Percentiles rank a stretch among this genome's conserved stretches.
Conservation (phyloP, 2,888 invertebrate species). For the Seira sanloemensis region DNA sequence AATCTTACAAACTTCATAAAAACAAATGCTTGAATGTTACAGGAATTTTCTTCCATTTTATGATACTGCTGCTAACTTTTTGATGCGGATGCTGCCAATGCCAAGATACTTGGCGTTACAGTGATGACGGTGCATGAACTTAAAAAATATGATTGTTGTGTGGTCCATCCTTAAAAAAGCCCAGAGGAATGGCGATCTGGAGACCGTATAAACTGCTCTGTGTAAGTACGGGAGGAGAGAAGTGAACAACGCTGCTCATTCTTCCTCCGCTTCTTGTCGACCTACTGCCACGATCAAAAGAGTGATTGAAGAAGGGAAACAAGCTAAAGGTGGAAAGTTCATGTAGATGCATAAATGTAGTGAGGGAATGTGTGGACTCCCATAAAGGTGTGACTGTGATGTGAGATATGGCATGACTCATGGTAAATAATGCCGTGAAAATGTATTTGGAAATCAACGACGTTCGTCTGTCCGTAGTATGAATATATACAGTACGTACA, state of each 20-base stretch:
- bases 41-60: neutral
- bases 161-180: neutral
- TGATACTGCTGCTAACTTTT: neutral
- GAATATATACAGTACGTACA: too few species aligned
- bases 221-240: neutral
- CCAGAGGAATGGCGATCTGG: neutral
- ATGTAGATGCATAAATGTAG: neutral
- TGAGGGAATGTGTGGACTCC: neutral
- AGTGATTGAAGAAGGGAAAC: neutral
- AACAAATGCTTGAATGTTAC: neutral
- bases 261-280: neutral
- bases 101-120: neutral
- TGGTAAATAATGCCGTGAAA: neutral
- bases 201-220: neutral
- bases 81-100: too few species aligned
- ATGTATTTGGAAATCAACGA: neutral
- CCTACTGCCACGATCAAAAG: neutral
- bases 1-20: neutral
- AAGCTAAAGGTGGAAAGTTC: conserved; percentile 25
- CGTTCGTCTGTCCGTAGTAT: too few species aligned
- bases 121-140: neutral
- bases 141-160: conserved; percentile 15
- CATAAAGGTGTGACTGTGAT: conserved; percentile 15
- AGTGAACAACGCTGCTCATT: conserved; percentile 6
- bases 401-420: neutral